Percentiles rank a stretch among this genome's conserved stretches.
Evolutionary conservation across 2,888 invertebrate species (phyloP).

Genomic region (Himalopsyche japonica): DNA sequence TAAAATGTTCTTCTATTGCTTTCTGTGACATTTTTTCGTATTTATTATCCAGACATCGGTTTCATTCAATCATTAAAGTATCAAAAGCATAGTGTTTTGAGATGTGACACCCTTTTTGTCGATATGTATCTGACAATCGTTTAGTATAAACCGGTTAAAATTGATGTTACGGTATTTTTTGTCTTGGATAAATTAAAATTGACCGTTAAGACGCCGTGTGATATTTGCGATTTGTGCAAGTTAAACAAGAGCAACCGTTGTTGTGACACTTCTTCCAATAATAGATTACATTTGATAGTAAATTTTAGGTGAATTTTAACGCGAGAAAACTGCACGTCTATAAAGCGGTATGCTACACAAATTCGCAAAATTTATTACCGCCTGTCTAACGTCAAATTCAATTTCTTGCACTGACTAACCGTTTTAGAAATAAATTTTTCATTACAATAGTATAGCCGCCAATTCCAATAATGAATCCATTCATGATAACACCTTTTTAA

Average conservation of each 20-base stretch:
- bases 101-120: no score
- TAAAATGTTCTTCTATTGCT: no score
- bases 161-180: no score
- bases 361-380: neutral
- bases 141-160: no score
- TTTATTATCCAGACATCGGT: no score
- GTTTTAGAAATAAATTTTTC: neutral
- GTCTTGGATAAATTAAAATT: no score
- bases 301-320: neutral
- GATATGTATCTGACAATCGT: no score
- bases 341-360: neutral
- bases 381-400: neutral
- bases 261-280: neutral
- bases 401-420: neutral
- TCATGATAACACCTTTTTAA: neutral
- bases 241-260: neutral
- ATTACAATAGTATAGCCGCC: neutral
- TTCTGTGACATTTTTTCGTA: no score
- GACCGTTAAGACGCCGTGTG: no score
- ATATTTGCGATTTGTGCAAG: neutral
- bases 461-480: neutral
- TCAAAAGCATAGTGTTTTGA: no score
- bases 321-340: neutral
- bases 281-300: neutral
- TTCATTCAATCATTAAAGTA: no score